These are phyloP conservation scores for Poeciliopsis presidionis DNA, from an alignment of 2,797 vertebrate species.

Conservation along the genomic window DNA sequence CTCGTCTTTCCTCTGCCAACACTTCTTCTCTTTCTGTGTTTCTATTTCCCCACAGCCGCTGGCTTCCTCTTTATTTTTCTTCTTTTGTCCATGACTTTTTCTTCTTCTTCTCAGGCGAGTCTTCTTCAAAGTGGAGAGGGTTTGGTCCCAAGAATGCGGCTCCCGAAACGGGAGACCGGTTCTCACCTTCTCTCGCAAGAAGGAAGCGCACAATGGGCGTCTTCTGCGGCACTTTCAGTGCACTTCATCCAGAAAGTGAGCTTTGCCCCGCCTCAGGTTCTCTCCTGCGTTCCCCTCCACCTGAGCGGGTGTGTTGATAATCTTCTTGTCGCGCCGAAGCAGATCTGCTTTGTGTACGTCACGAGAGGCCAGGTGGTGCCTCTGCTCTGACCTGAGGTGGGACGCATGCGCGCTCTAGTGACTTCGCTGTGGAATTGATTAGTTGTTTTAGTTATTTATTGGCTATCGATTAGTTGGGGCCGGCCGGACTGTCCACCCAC, in stretches of 20 bases:
- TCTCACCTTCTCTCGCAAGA: conserved; percentile 19
- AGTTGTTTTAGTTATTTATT: conserved; percentile 29
- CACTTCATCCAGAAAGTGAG: conserved; percentile 15
- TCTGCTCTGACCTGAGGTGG: conserved; percentile 1
- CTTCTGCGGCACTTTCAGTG: background rate
- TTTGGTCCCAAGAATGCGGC: conserved; percentile 1
- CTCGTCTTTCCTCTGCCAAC: conserved; percentile 20
- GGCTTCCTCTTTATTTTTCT: conserved; percentile 66
- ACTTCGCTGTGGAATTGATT: conserved; percentile 35
- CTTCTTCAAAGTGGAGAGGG: conserved; percentile 27
- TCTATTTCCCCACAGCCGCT: conserved; percentile 36
- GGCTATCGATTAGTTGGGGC: conserved; percentile 13
- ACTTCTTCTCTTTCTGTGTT: conserved; percentile 13
- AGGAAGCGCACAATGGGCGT: conserved; percentile 11
- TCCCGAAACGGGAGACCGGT: background rate
- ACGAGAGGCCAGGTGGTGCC: conserved; percentile 66
- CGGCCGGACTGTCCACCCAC: background rate
- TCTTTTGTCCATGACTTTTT: conserved; percentile 70
- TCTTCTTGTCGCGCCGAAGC: conserved; percentile 61
- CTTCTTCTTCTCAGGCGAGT: conserved; percentile 1
- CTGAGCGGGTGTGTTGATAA: conserved; percentile 49
- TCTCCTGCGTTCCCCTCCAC: background rate
- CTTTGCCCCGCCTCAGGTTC: background rate
- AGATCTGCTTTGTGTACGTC: conserved; percentile 78
- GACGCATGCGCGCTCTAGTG: conserved; percentile 76